phyloP scores from a whole-genome alignment of 1,140 invertebrate genomes.

The Solenopsis invicta region DNA sequence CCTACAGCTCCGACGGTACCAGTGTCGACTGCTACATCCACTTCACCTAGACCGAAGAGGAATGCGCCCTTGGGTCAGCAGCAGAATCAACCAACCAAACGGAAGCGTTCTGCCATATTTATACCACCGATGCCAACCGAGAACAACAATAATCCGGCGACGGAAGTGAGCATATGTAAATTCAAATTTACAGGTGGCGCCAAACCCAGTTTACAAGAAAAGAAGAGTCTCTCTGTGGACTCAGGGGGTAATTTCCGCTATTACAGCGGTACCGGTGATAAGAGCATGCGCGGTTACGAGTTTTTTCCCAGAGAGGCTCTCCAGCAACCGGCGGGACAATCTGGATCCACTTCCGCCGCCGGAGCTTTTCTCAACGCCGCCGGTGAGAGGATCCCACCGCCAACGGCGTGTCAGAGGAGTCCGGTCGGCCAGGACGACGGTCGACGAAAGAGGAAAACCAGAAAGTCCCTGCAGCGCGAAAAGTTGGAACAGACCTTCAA shows the following conservation, averaged over 20 bases:
- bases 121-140: conserved; percentile 93
- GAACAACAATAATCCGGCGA: conserved; percentile 91
- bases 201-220: conserved; percentile 94
- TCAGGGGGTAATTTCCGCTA: conserved; percentile 95
- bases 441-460: conserved; percentile 91
- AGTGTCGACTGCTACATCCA: conserved; percentile 69
- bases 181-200: conserved; percentile 97
- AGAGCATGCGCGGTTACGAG: conserved; percentile 92
- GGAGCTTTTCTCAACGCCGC: conserved; percentile 87
- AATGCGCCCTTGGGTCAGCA: conserved; percentile 73
- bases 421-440: conserved; percentile 84
- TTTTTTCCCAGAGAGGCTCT: conserved; percentile 91
- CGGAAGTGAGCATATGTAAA: conserved; percentile 96
- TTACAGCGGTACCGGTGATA: conserved; percentile 92
- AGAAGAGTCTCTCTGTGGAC: conserved; percentile 96
- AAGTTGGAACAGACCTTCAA: conserved; percentile 97
- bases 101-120: conserved; percentile 93
- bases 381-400: conserved; percentile 87
- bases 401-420: conserved; percentile 76
- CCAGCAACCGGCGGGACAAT: conserved; percentile 87
- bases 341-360: conserved; percentile 85
- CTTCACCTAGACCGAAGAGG: conserved; percentile 81
- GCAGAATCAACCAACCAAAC: conserved; percentile 88
- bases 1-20: conserved; percentile 56
- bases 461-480: conserved; percentile 94